Evolutionary conservation across 2,797 vertebrate genomes (phyloP).

Genomic region (Acipenser transmontanus): DNA sequence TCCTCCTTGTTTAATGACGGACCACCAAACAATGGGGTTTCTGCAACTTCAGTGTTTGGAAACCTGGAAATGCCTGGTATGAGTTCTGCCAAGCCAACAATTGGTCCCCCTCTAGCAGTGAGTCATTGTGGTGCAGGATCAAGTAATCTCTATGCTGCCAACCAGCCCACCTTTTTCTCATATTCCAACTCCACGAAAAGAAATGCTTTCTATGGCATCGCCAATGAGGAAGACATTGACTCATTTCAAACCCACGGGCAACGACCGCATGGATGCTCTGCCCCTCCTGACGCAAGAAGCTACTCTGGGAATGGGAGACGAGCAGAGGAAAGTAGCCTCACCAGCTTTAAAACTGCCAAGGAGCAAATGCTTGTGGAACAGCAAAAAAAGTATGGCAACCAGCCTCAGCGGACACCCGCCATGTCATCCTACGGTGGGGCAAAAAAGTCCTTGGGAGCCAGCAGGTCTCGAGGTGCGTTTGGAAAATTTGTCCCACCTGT

Average conservation of each 20-base stretch:
- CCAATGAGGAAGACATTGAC: conserved; percentile 39
- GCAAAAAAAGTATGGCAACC: conserved; percentile 72
- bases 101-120: conserved; percentile 27
- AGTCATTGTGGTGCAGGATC: conserved; percentile 26
- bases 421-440: conserved; percentile 42
- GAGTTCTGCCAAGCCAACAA: conserved; percentile 15
- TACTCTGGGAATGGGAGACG: conserved; percentile 25
- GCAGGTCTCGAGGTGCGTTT: conserved; percentile 73
- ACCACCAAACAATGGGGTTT: conserved; percentile 30
- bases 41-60: conserved; percentile 47
- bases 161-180: conserved; percentile 42
- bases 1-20: not conserved
- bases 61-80: conserved; percentile 30
- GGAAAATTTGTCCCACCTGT: conserved; percentile 88
- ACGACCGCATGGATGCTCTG: conserved; percentile 30
- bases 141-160: conserved; percentile 32
- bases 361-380: conserved; percentile 81
- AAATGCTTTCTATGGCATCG: conserved; percentile 58
- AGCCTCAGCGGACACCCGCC: conserved; percentile 45
- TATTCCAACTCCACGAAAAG: conserved; percentile 60
- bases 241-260: conserved; percentile 30
- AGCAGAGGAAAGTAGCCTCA: conserved; percentile 38
- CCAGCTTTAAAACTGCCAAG: conserved; percentile 77
- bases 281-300: not conserved
- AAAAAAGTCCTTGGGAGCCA: conserved; percentile 87